phyloP scores from a whole-genome alignment of 2,888 invertebrate genomes.

The Morinoia aosen region DNA sequence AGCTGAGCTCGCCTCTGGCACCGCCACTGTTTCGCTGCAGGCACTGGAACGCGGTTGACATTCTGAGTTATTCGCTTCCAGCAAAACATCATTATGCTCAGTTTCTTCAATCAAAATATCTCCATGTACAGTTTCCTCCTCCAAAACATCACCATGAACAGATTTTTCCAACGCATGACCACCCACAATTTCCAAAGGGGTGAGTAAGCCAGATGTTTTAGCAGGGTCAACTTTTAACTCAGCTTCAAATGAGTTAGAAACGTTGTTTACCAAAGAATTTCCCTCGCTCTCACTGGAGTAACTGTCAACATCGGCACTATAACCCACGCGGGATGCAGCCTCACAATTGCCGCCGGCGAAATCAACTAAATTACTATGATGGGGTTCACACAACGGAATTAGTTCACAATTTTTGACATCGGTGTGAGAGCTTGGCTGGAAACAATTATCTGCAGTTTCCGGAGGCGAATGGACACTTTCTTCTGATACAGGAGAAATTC shows the following conservation, averaged over 20 bases:
- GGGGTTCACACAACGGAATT: background rate
- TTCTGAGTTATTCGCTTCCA: background rate
- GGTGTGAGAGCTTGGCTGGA: background rate
- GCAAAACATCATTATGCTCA: background rate
- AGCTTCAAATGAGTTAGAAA: background rate
- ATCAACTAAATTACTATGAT: background rate
- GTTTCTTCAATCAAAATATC: no score
- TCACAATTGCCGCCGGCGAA: background rate
- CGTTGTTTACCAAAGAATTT: background rate
- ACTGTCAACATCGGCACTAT: background rate
- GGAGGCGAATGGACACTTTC: background rate
- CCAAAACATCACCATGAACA: no score
- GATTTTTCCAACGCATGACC: background rate
- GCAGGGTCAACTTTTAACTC: background rate
- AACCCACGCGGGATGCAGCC: background rate
- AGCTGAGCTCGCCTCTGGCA: background rate
- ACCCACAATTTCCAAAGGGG: background rate
- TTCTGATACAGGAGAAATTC: background rate
- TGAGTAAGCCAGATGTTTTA: background rate
- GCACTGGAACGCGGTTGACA: background rate
- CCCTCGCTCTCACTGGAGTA: background rate
- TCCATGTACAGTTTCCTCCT: no score
- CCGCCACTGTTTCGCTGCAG: background rate
- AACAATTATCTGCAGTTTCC: background rate
- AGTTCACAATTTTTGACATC: background rate